Evolutionary conservation across 2,113 vertebrate species (phyloP).

Genomic region (Rafetus swinhoei): DNA sequence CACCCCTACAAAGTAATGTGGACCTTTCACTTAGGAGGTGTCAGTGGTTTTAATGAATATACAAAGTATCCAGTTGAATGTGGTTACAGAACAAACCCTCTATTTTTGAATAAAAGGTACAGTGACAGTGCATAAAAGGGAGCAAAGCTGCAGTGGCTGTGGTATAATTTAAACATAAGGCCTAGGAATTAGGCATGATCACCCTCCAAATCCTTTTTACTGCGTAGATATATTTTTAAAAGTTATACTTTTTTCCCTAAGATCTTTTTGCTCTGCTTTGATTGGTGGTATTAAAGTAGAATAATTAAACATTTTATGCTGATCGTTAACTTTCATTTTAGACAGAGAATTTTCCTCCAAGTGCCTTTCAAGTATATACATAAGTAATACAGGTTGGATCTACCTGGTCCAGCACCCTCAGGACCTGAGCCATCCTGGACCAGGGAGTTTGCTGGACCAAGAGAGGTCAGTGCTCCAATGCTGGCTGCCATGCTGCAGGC

Average conservation of each 20-base stretch:
- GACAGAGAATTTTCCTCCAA: conserved; percentile 50
- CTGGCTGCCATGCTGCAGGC: no score
- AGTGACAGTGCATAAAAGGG: background rate
- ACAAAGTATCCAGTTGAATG: background rate
- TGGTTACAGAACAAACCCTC: background rate
- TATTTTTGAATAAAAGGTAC: background rate
- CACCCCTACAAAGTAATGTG: background rate
- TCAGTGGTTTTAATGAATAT: background rate
- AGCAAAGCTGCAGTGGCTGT: background rate
- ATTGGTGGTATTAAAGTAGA: background rate
- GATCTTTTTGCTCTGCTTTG: background rate
- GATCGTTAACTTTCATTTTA: conserved; percentile 58
- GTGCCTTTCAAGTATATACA: conserved; percentile 35
- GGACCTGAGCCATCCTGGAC: no score
- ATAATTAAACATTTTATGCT: conserved; percentile 58
- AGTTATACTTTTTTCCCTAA: background rate
- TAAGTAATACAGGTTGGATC: conserved; percentile 5
- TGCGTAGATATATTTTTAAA: conserved; percentile 7
- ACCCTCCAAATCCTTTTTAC: background rate
- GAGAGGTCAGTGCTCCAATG: no score
- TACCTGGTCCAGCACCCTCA: no score
- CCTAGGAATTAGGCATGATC: background rate
- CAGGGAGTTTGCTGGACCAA: no score
- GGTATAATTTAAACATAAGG: conserved; percentile 16
- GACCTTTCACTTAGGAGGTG: background rate